A percentile compares a stretch with the other conserved stretches of the same genome.
phyloP scores from a whole-genome alignment of 2,113 vertebrate genomes.

The Mastomys coucha region DNA sequence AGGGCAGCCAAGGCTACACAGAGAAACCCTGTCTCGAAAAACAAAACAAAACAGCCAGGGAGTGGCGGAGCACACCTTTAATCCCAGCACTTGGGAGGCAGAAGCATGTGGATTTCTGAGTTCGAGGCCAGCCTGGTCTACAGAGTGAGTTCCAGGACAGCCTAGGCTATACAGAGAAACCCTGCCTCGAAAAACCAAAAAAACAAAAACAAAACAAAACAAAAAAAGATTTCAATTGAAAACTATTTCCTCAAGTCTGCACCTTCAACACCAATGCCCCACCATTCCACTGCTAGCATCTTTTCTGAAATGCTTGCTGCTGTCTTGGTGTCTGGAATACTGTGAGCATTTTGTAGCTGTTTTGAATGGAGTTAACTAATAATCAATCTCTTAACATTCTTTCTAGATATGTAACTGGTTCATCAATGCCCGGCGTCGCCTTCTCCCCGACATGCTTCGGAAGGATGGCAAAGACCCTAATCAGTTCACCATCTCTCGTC shows the following conservation, averaged over 20 bases:
- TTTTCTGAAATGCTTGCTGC: neutral
- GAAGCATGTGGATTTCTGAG: too few relatives aligned
- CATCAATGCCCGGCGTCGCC: conserved; percentile 95
- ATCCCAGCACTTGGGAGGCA: too few relatives aligned
- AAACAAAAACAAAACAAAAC: too few relatives aligned
- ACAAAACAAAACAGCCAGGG: too few relatives aligned
- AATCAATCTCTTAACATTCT: neutral
- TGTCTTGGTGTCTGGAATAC: neutral
- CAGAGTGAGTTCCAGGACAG: too few relatives aligned
- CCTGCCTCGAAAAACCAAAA: too few relatives aligned
- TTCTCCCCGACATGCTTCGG: conserved; percentile 95
- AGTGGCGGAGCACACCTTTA: too few relatives aligned
- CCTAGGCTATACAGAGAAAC: too few relatives aligned
- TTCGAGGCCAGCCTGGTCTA: too few relatives aligned
- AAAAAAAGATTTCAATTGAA: neutral
- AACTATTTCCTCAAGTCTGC: neutral
- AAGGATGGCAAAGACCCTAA: conserved; percentile 97
- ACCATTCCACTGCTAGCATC: neutral
- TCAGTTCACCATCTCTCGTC: conserved; percentile 96
- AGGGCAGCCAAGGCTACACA: too few relatives aligned
- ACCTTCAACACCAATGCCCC: neutral
- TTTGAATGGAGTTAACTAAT: conserved; percentile 48
- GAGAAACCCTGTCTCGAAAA: too few relatives aligned
- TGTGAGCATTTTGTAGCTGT: neutral
- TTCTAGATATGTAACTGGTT: conserved; percentile 99